Percentiles rank a stretch among this genome's conserved stretches.
phyloP scores from a whole-genome alignment of 2,888 invertebrate species.

The Pyralis farinalis region DNA sequence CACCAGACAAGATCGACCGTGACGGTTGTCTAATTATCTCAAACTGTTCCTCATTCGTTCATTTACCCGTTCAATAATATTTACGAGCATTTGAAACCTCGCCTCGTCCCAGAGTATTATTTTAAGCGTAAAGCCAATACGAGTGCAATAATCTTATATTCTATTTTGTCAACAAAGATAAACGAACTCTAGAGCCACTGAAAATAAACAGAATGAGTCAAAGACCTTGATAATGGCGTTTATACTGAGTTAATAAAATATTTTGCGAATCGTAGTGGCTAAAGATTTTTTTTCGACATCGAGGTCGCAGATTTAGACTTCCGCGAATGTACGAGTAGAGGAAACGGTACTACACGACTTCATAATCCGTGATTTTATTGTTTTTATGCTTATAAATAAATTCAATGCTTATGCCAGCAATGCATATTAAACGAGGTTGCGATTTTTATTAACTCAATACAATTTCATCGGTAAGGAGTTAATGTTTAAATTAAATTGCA shows the following conservation, averaged over 20 bases:
- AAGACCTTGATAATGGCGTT: constrained; percentile 70
- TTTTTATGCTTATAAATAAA: neutral
- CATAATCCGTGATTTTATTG: neutral
- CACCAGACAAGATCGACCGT: too few relatives aligned
- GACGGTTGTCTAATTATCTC: too few relatives aligned
- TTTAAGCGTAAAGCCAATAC: constrained; percentile 28
- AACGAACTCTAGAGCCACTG: constrained; percentile 48
- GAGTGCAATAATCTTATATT: constrained; percentile 18
- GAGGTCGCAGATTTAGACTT: constrained; percentile 13
- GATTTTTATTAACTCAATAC: neutral
- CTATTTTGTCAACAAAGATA: constrained; percentile 52
- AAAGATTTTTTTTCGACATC: constrained; percentile 5
- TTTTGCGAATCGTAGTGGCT: constrained; percentile 31
- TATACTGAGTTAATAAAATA: constrained; percentile 55
- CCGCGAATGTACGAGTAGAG: constrained; percentile 7
- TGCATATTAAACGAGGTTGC: neutral
- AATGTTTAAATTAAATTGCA: neutral
- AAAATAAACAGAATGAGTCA: constrained; percentile 64
- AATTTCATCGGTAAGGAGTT: too few relatives aligned
- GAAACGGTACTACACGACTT: neutral
- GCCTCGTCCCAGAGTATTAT: constrained; percentile 19
- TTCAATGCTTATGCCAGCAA: neutral
- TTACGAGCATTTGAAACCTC: neutral
- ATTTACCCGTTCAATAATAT: too few relatives aligned
- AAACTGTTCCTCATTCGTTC: too few relatives aligned